Evolutionary conservation across 2,888 invertebrate species (phyloP), one percentile per base, ranked within the genome.

Genomic region (Drosophila birchii): DNA sequence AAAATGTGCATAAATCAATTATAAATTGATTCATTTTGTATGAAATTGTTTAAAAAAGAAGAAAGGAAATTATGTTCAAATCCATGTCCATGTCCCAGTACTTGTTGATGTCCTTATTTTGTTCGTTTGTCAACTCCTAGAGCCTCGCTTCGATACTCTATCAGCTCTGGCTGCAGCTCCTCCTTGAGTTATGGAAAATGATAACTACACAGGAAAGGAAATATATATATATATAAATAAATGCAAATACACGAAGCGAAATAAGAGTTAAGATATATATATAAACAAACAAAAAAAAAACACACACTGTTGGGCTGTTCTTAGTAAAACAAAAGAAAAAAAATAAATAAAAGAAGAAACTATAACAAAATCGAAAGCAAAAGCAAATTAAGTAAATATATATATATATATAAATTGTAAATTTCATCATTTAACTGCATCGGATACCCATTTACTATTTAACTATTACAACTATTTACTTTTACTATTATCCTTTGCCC

Each of bases 301-400:
- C 73, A 61, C 39, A 71, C 78, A 88, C 84, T 90, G 85, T 90
- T 85, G 85, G 88, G 90, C 88, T 88, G 90, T 88, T 89, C 88
- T 86, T 88, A 86, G 78, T 79, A 86, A 86, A 81, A 23, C 23
- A 74, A 84, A 58, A 81, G 58, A 76, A 51, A n/a, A n/a, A n/a
- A n/a, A n/a, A n/a, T n/a, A 86, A 81, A 23, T 5, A 74, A 84
- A 58, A 81, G 58, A 76, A 51, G 70, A 53, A 60, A 62, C 62
- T 47, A 63, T 61, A 76, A 71, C 68, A 70, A 72, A 74, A 68
- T 34, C 18, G 55, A 45, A 44, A 49, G 60, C 53, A 71, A 56
- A 62, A 39, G 44, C 43, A 47, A 75, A 68, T 51, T 49, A 67
- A 67, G 36, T 60, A 66, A 59, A 39, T 64, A 72, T 43, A 64